Conservation (phyloP, 2,113 vertebrate species). For the Aldabrachelys gigantea region DNA sequence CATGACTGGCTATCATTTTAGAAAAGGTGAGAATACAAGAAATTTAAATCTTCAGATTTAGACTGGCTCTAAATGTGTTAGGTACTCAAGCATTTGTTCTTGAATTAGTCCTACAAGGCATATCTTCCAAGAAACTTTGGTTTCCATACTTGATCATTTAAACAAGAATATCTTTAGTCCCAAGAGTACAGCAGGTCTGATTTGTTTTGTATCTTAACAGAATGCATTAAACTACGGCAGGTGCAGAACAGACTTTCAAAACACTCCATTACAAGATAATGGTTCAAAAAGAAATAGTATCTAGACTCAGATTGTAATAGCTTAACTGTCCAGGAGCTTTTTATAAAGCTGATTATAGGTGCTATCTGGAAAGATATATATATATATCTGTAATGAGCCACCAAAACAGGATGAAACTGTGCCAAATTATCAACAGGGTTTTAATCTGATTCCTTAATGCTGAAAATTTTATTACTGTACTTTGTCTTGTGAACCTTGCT, state of each 20-base stretch:
- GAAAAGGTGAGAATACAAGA: background rate
- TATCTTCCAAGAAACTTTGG: background rate
- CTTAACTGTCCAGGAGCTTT: background rate
- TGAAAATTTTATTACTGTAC: constrained; percentile 41
- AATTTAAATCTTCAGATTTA: background rate
- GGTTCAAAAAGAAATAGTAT: background rate
- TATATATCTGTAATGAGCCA: constrained; percentile 1
- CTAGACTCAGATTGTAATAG: too few relatives aligned
- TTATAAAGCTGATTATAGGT: background rate
- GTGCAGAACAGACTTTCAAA: background rate
- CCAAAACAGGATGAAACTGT: background rate
- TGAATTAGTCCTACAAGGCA: background rate
- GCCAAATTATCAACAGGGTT: constrained; percentile 8
- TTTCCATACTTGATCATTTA: background rate
- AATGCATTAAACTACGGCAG: background rate
- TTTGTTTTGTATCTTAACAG: background rate
- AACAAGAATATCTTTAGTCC: too few relatives aligned
- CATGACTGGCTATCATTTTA: background rate
- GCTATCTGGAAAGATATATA: background rate
- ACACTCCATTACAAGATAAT: background rate
- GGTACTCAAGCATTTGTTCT: background rate
- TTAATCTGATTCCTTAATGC: background rate
- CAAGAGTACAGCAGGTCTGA: background rate
- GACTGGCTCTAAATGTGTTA: background rate
- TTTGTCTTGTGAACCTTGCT: constrained; percentile 33